A percentile compares a stretch with the other conserved stretches of the same genome.
Evolutionary conservation across 2,113 vertebrate species (phyloP).

Genomic region (Recurvirostra avosetta): DNA sequence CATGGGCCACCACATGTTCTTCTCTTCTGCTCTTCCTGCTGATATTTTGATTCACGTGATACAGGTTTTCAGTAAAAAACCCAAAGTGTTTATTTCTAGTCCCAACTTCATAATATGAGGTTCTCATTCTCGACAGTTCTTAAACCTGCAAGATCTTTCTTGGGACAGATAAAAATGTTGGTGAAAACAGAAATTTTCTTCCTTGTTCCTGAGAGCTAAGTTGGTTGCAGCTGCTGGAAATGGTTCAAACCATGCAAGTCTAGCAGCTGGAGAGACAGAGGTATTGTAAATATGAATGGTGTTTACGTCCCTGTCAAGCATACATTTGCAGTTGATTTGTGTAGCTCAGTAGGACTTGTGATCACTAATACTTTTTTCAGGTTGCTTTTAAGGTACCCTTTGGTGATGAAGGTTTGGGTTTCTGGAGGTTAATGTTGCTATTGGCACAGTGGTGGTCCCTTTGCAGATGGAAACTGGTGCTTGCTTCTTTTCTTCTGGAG

Average conservation of each 20-base stretch:
- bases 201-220: background rate
- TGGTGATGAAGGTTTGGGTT: background rate
- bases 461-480: background rate
- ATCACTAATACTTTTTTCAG: too few species aligned
- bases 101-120: accelerated
- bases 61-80: background rate
- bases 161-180: background rate
- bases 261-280: too few species aligned
- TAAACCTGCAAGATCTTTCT: background rate
- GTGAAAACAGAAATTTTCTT: background rate
- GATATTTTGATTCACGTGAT: background rate
- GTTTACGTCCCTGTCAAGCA: too few species aligned
- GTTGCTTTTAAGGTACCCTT: background rate
- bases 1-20: background rate
- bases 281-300: too few species aligned
- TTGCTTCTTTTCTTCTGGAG: background rate
- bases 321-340: too few species aligned
- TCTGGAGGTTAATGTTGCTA: background rate
- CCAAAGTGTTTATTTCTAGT: background rate
- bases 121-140: background rate
- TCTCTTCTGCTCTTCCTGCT: background rate
- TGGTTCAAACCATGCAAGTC: too few species aligned
- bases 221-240: background rate
- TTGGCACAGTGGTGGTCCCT: background rate
- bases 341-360: too few species aligned